Evolutionary conservation across 2,797 vertebrate genomes (phyloP).

Genomic region (Falco peregrinus): DNA sequence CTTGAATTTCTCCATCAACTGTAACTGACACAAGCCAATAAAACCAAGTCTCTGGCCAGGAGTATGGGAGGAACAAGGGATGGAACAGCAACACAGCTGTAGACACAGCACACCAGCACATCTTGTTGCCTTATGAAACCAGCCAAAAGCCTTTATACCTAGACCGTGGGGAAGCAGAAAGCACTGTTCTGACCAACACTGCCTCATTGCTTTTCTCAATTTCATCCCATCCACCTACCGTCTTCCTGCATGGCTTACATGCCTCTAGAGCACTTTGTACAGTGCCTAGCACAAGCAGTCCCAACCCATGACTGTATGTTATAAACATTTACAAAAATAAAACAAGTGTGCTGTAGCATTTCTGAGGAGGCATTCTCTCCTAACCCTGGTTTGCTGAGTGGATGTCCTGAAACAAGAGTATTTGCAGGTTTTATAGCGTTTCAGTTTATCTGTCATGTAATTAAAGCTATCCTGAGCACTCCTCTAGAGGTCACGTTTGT

Average conservation of each 20-base stretch:
- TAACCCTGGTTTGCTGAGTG: neutral
- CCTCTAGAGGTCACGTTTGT: neutral
- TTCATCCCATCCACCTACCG: neutral
- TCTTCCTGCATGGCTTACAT: fast-evolving
- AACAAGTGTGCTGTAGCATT: neutral
- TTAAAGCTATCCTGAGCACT: neutral
- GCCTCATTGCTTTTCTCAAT: neutral
- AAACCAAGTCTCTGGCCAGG: neutral
- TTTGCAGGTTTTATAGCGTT: neutral
- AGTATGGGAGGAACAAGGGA: neutral
- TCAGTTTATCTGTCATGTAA: neutral
- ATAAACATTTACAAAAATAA: neutral
- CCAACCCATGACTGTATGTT: neutral
- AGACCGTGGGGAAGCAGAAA: neutral
- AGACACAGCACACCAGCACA: neutral
- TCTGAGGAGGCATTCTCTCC: neutral
- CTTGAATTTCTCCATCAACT: neutral
- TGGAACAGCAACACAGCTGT: fast-evolving
- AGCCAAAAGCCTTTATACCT: neutral
- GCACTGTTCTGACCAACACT: neutral
- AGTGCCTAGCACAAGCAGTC: neutral
- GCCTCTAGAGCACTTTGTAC: neutral
- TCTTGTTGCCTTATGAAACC: neutral
- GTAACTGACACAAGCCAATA: neutral
- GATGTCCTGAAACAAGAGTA: neutral